Evolutionary conservation across 1,140 invertebrate genomes (phyloP), one percentile per base, ranked within the genome.

Genomic region (Archegozetes longisetosus): DNA sequence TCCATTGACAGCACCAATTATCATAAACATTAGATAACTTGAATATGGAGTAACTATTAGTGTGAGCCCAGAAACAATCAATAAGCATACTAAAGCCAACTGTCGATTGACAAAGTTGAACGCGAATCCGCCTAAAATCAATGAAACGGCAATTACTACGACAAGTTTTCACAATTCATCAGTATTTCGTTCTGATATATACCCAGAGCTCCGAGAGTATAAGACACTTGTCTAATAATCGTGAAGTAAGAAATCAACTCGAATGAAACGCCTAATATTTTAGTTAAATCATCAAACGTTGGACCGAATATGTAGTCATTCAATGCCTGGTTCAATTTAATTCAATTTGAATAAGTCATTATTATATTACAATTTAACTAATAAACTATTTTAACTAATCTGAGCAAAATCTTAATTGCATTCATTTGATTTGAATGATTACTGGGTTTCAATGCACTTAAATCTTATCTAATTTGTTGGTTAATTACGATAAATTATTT

Each of bases 291-390:
- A 51, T 49, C 47, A 49, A 58, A 51, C 2, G 57, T 58, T 9
- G 57, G 57, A 23, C 57, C 57, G 40, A 58, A 58, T 25, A 58
- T 58, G 48, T 58, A 58, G 26, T 58, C 57, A 46, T 58, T 58
- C 48, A 58, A 53, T 52, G 57, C 57, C 55, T 57, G 9, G 17
- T n/a, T n/a, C n/a, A n/a, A n/a, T n/a, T n/a, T n/a, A n/a, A n/a
- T n/a, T n/a, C n/a, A n/a, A n/a, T n/a, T n/a, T n/a, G n/a, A n/a
- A n/a, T n/a, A n/a, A 55, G 13, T 55, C 12, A 14, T 47, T 47
- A n/a, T 47, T n/a, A n/a, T n/a, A 12, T n/a, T 29, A 55, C 20
- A 9, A 53, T 12, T 53, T 53, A 22, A 22, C 22, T 26, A 53
- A 13, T 22, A 53, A 53, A 22, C 22, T 22, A 53, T n/a, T n/a